Conservation (phyloP, 2,797 vertebrate genomes). For the Thalassophryne amazonica region DNA sequence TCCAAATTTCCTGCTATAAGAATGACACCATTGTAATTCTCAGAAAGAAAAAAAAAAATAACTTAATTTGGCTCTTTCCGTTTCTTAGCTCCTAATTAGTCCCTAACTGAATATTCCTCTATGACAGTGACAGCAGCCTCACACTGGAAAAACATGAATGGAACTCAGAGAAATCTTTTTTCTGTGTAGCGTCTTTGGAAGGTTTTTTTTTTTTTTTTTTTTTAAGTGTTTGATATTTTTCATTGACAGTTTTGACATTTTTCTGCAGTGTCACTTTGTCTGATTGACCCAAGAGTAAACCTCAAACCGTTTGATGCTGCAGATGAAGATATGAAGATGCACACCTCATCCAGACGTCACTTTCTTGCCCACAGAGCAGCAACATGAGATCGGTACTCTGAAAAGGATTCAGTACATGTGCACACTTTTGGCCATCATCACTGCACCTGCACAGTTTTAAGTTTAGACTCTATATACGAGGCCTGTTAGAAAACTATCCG, state of each 20-base stretch:
- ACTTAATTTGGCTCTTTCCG: slow-evolving; percentile 45
- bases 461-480: no score
- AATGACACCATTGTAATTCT: slow-evolving; percentile 59
- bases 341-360: slow-evolving; percentile 31
- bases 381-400: slow-evolving; percentile 13
- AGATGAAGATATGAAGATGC: slow-evolving; percentile 25
- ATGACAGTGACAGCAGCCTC: not conserved
- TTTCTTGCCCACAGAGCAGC: slow-evolving; percentile 19
- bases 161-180: no score
- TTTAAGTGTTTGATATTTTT: slow-evolving; percentile 4
- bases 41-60: slow-evolving; percentile 14
- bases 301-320: slow-evolving; percentile 2
- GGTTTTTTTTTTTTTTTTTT: no score
- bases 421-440: no score
- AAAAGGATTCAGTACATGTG: not conserved
- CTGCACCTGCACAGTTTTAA: no score
- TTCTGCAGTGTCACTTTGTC: slow-evolving; percentile 8
- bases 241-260: slow-evolving; percentile 34
- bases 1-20: slow-evolving; percentile 52
- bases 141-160: no score
- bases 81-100: slow-evolving; percentile 1
- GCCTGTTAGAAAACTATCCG: no score
- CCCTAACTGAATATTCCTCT: not conserved
- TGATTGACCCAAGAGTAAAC: slow-evolving; percentile 20
- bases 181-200: no score